Evolutionary conservation across 2,113 vertebrate genomes (phyloP).

Genomic region (Pangasianodon hypophthalmus): DNA sequence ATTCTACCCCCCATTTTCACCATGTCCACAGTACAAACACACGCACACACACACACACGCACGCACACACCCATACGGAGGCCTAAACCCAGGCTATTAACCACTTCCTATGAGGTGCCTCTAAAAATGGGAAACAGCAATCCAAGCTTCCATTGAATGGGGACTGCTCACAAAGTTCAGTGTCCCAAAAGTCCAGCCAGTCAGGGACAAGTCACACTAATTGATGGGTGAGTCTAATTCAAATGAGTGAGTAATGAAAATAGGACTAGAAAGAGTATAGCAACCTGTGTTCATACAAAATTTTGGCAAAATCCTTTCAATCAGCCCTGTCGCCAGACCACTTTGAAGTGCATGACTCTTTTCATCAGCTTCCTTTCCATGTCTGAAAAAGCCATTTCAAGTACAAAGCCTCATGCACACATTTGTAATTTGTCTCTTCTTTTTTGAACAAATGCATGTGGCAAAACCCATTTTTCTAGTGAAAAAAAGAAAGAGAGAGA

Average conservation of each 20-base stretch:
- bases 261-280: conserved; percentile 84
- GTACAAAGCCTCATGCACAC: conserved; percentile 70
- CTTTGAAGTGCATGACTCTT: conserved; percentile 94
- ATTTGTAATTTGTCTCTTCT: conserved; percentile 75
- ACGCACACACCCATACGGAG: conserved; percentile 21
- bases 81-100: conserved; percentile 61
- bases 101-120: conserved; percentile 65
- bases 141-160: conserved; percentile 34
- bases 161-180: conserved; percentile 62
- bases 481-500: conserved; percentile 43
- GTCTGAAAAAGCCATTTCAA: conserved; percentile 81
- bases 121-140: conserved; percentile 50
- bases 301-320: conserved; percentile 86
- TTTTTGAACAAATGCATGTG: conserved; percentile 70
- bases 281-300: conserved; percentile 89
- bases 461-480: conserved; percentile 53
- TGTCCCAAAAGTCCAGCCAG: conserved; percentile 73
- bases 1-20: conserved; percentile 21
- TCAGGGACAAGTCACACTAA: conserved; percentile 71
- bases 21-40: neutral
- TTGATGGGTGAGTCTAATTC: conserved; percentile 84
- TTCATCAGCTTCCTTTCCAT: conserved; percentile 89
- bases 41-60: neutral
- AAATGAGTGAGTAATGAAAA: conserved; percentile 96
- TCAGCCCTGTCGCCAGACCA: conserved; percentile 78